Evolutionary conservation across 2,797 vertebrate species (phyloP), one percentile per base, ranked within the genome.

Genomic region (Enteromius afrohamiltoni): DNA sequence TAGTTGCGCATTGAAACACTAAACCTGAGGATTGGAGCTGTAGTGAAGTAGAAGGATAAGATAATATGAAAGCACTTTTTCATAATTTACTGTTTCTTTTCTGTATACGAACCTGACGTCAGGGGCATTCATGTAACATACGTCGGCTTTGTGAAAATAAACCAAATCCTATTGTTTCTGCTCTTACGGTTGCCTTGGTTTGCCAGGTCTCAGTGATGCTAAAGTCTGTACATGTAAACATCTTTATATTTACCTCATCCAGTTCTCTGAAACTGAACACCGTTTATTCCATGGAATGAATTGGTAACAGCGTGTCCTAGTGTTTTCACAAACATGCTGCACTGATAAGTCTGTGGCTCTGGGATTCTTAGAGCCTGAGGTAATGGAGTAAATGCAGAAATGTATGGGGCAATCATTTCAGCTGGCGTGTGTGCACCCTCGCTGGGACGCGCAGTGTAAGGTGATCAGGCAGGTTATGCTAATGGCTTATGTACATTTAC

Each of bases 331-430:
- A 69, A 68, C 53, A 45, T 65, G 37, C 45, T 49, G 62, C 42
- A 31, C 53, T 51, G 78, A 87, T 73, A 87, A 83, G 64, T 86
- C 21, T n/a, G 55, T 45, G 64, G 74, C 42, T 73, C 37, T 37
- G 53, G 45, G 34, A 83, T 80, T 86, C 73, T 71, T 86, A 16
- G 51, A 55, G 21, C 64, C 62, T 87, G 79, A 87, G 60, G 49
- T 85, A 84, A 87, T 82, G 53, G 47, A 45, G 11, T 73, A 75
- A 42, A 68, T 29, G 10, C 45, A 60, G 40, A 77, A 49, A 64
- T 58, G 51, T 62, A 62, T 77, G 51, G 68, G 68, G 77, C 29
- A 51, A 68, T 40, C 37, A 29, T 73, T 60, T 31, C 31, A n/a
- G 13, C 21, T 9, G 14, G 26, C 51, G n/a, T 42, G 49, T n/a